These are phyloP conservation scores for Sebastolobus alascanus DNA, from an alignment of 2,797 vertebrate species.

Conservation along the genomic window DNA sequence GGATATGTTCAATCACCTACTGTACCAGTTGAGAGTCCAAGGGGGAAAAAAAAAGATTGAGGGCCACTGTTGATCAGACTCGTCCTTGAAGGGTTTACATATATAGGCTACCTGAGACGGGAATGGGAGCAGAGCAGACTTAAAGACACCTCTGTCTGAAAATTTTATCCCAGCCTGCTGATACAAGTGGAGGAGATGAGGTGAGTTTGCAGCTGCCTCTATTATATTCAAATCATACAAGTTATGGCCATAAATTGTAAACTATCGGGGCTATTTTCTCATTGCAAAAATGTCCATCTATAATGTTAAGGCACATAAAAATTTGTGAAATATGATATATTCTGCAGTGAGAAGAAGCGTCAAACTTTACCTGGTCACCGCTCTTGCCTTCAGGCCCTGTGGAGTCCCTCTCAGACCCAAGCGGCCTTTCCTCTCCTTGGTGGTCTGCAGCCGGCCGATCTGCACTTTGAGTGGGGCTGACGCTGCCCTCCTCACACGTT, in stretches of 20 bases:
- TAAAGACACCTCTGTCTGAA: slow-evolving; percentile 48
- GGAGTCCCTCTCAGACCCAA: slow-evolving; percentile 41
- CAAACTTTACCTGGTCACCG: slow-evolving; percentile 73
- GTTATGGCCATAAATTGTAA: not conserved
- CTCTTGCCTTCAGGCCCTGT: slow-evolving; percentile 40
- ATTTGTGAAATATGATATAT: not conserved
- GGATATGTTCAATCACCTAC: slow-evolving; percentile 72
- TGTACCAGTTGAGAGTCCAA: slow-evolving; percentile 59
- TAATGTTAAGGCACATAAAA: not conserved
- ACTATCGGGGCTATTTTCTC: not conserved
- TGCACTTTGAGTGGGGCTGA: slow-evolving; percentile 26
- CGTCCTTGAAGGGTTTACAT: slow-evolving; percentile 76
- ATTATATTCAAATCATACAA: not conserved
- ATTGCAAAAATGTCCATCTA: not conserved
- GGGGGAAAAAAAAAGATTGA: slow-evolving; percentile 27
- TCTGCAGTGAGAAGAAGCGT: slow-evolving; percentile 14
- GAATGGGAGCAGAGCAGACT: slow-evolving; percentile 66
- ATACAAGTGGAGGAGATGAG: slow-evolving; percentile 6
- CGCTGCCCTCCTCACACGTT: slow-evolving; percentile 36
- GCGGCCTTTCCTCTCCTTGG: slow-evolving; percentile 49
- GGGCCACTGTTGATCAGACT: slow-evolving; percentile 67
- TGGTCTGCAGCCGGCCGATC: slow-evolving; percentile 36
- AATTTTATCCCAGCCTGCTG: slow-evolving; percentile 29
- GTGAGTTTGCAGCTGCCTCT: not conserved
- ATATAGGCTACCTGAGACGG: slow-evolving; percentile 72